Conservation (phyloP, 2,888 invertebrate species). For the Chymomyza amoena region DNA sequence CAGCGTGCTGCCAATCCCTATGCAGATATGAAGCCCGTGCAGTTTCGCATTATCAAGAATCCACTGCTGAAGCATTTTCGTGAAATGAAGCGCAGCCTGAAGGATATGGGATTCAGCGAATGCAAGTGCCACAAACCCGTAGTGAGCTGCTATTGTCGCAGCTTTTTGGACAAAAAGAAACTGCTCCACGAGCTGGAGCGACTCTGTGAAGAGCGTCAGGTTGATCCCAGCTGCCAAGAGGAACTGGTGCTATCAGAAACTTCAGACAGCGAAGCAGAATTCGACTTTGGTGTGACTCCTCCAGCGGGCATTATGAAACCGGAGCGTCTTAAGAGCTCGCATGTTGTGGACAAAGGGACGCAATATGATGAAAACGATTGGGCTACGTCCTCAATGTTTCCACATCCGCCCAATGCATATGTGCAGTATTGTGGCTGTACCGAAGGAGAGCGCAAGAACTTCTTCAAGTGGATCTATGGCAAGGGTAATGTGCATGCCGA, state of each 20-base stretch:
- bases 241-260: constrained; percentile 73
- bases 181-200: constrained; percentile 80
- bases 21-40: constrained; percentile 84
- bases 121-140: constrained; percentile 81
- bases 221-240: constrained; percentile 53
- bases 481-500: constrained; percentile 47
- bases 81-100: constrained; percentile 81
- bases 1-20: constrained; percentile 83
- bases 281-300: constrained; percentile 86
- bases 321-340: constrained; percentile 79
- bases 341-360: constrained; percentile 81
- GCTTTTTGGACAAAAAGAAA: constrained; percentile 78
- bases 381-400: constrained; percentile 55
- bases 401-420: constrained; percentile 62
- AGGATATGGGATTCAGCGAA: constrained; percentile 81
- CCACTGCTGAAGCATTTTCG: constrained; percentile 79
- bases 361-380: constrained; percentile 83
- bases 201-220: constrained; percentile 70
- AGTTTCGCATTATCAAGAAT: constrained; percentile 84
- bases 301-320: constrained; percentile 85
- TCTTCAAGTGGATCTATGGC: constrained; percentile 52
- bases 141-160: constrained; percentile 71
- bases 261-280: constrained; percentile 81
- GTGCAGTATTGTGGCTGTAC: constrained; percentile 68
- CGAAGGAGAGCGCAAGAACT: constrained; percentile 51